Evolutionary conservation across 1,140 invertebrate species (phyloP).

Genomic region (Gryon sp.): DNA sequence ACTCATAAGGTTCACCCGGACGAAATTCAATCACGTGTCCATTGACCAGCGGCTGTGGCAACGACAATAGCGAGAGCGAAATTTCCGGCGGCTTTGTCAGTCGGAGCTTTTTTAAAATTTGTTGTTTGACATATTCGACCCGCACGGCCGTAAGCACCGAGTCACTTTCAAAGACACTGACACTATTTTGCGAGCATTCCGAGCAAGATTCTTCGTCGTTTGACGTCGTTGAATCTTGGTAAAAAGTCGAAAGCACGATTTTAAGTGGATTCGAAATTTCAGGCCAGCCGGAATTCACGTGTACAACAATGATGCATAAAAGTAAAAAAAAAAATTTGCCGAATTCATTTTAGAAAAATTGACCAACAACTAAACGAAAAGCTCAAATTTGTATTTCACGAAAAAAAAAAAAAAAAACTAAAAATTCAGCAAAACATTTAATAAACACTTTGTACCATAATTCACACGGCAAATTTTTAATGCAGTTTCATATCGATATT

Average conservation of each 20-base stretch:
- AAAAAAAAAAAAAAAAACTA: conserved; percentile 4
- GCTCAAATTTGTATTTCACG: background rate
- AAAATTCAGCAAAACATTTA: too few relatives aligned
- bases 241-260: conserved; percentile 67
- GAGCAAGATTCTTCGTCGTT: conserved; percentile 62
- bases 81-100: conserved; percentile 86
- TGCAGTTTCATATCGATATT: conserved; percentile 31
- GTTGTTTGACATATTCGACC: conserved; percentile 89
- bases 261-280: conserved; percentile 68
- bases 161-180: conserved; percentile 66
- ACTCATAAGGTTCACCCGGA: conserved; percentile 71
- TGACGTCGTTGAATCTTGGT: conserved; percentile 53
- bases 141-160: conserved; percentile 80
- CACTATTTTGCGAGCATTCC: conserved; percentile 70
- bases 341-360: conserved; percentile 16
- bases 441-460: conserved; percentile 44
- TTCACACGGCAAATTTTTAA: conserved; percentile 27
- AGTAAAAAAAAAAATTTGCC: conserved; percentile 57
- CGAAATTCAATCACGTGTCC: conserved; percentile 78
- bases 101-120: conserved; percentile 88
- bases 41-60: conserved; percentile 86
- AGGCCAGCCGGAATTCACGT: conserved; percentile 56
- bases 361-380: too few relatives aligned
- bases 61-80: conserved; percentile 80
- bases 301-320: background rate